Base-by-base conservation (phyloP, 2,113 vertebrate genomes). In the Leptobrachium ailaonicum region DNA sequence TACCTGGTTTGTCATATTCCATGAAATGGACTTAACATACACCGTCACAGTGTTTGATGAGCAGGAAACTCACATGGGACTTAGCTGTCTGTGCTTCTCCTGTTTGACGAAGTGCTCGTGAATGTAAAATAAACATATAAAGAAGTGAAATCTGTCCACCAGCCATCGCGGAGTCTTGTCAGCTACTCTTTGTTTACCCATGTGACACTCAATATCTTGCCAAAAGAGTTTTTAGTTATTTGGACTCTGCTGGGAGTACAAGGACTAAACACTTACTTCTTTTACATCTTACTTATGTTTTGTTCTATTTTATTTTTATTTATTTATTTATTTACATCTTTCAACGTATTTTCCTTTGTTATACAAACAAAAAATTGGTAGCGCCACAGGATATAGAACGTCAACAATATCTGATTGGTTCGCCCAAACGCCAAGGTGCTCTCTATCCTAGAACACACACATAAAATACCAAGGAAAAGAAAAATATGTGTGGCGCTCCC, bases 111-210 rank as follows among this genome's bases (percentile, higher is more conserved):
- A 66, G 72, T 60, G 13, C 56, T 60, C 13, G 56, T 60, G 56
- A 50, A 42, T 11, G 60, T 67, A 54, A 73, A 80, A 67, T 70
- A 80, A 73, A 56, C 70, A 80, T 40, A 54, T n/a, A 8, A 44
- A 45, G 73, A 20, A 7, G 53, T 42, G 6, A 32, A 66, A 56
- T 73, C n/a, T 73, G 13, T 66, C 14, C 11, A 43, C 41, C 47
- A 67, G 62, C 50, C 42, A 62, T 56, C 41, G 13, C 66, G 77
- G 77, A 80, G 77, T 67, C 71, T 44, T 54, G 10, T 66, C 45
- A 62, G 64, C 77, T 80, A 47, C 62, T 6, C 58, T 14, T 67
- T 73, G 77, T 80, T 82, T 75, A 64, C 56, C 58, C 64, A 41
- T 47, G 41, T 70, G 73, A 82, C 40, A 71, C 66, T 50, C 41